Percentiles rank a stretch among this genome's conserved stretches.
These are phyloP conservation scores for Eptesicus fuscus DNA, from an alignment of 2,113 vertebrate species.

Conservation along the genomic window DNA sequence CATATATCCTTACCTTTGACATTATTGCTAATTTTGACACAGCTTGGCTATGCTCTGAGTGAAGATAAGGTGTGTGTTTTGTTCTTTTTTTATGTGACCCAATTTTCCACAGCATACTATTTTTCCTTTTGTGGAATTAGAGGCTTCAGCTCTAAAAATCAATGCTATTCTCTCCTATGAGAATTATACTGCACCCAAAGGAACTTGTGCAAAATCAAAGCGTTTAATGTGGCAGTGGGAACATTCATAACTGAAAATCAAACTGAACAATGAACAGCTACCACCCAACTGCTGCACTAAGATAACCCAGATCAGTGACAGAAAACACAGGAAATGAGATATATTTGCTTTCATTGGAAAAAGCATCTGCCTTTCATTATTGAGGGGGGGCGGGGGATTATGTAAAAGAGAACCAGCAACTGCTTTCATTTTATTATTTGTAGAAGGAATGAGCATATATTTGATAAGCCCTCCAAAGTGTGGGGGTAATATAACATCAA, in stretches of 20 bases:
- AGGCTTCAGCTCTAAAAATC: slow-evolving; percentile 7
- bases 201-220: slow-evolving; percentile 32
- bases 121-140: slow-evolving; percentile 41
- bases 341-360: slow-evolving; percentile 73
- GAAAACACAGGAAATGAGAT: slow-evolving; percentile 56
- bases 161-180: neutral
- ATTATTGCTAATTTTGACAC: neutral
- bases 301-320: slow-evolving; percentile 72
- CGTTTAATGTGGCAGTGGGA: slow-evolving; percentile 64
- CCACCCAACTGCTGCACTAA: slow-evolving; percentile 66
- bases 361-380: slow-evolving; percentile 76
- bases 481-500: slow-evolving; percentile 47
- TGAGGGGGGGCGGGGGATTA: neutral
- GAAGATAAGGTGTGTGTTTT: neutral
- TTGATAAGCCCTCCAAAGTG: slow-evolving; percentile 68
- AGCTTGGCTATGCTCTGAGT: neutral
- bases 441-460: slow-evolving; percentile 76
- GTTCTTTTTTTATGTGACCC: neutral
- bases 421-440: slow-evolving; percentile 78
- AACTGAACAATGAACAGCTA: slow-evolving; percentile 75
- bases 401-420: slow-evolving; percentile 65
- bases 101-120: neutral
- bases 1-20: neutral
- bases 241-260: slow-evolving; percentile 74
- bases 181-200: slow-evolving; percentile 39